Conservation (phyloP, 2,797 vertebrate genomes). For the Bryconaethiops microstoma region DNA sequence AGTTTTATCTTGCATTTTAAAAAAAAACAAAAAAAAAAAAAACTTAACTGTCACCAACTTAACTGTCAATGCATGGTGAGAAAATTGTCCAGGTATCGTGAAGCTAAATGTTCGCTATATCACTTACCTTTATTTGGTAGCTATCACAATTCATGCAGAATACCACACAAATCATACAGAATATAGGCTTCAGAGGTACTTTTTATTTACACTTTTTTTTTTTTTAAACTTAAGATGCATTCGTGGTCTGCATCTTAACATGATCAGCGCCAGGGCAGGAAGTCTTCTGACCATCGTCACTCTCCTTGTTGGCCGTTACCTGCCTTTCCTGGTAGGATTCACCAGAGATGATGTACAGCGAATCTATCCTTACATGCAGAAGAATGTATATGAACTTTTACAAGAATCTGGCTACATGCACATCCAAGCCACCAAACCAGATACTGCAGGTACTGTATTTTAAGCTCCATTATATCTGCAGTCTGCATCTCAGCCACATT, state of each 20-base stretch:
- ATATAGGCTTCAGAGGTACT: neutral
- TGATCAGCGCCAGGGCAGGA: neutral
- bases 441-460: slow-evolving; percentile 80
- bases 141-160: neutral
- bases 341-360: slow-evolving; percentile 79
- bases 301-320: slow-evolving; percentile 80
- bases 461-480: neutral
- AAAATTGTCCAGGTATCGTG: too few relatives aligned
- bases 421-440: slow-evolving; percentile 90
- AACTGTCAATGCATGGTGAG: too few relatives aligned
- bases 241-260: slow-evolving; percentile 86
- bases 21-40: too few relatives aligned
- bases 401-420: slow-evolving; percentile 85
- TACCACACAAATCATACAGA: too few relatives aligned
- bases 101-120: too few relatives aligned
- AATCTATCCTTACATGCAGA: slow-evolving; percentile 83
- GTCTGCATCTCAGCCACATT: neutral
- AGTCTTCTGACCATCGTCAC: slow-evolving; percentile 66
- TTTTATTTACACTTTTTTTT: neutral
- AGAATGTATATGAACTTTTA: slow-evolving; percentile 74
- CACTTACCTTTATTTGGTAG: neutral
- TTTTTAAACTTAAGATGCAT: slow-evolving; percentile 72
- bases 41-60: too few relatives aligned
- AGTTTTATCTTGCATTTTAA: too few relatives aligned
- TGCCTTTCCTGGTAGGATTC: slow-evolving; percentile 85